These are phyloP conservation scores for Hippocampus comes DNA, from an alignment of 2,113 vertebrate genomes.

Conservation along the genomic window DNA sequence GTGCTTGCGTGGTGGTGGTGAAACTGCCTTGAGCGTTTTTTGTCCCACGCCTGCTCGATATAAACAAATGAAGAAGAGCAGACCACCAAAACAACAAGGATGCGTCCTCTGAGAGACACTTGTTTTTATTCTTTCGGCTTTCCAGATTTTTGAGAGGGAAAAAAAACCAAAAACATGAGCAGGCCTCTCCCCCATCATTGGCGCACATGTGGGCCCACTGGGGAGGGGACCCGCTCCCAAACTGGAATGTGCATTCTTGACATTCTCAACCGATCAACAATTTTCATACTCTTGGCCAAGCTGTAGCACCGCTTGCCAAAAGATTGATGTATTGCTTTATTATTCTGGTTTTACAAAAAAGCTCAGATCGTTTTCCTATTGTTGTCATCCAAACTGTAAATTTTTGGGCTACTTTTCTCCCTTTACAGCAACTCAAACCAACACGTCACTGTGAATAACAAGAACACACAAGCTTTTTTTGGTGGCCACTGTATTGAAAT, in stretches of 20 bases:
- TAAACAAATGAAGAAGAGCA: slow-evolving; percentile 44
- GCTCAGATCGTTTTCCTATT: slow-evolving; percentile 40
- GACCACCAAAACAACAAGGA: slow-evolving; percentile 52
- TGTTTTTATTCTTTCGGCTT: slow-evolving; percentile 29
- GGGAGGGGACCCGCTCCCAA: slow-evolving; percentile 42
- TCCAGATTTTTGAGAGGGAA: slow-evolving; percentile 57
- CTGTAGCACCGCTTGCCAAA: slow-evolving; percentile 33
- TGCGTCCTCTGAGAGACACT: slow-evolving; percentile 44
- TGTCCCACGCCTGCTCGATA: slow-evolving; percentile 48
- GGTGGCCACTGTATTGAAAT: slow-evolving; percentile 31
- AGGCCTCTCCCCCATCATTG: slow-evolving; percentile 50
- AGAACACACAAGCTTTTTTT: slow-evolving; percentile 29
- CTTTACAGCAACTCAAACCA: slow-evolving; percentile 45
- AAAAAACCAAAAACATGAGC: slow-evolving; percentile 33
- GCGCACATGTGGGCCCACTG: slow-evolving; percentile 48
- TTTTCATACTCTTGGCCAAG: slow-evolving; percentile 54
- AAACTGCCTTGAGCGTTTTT: slow-evolving; percentile 80
- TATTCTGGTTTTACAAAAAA: slow-evolving; percentile 44
- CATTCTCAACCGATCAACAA: slow-evolving; percentile 62
- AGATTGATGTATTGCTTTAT: slow-evolving; percentile 54
- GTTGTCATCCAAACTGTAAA: slow-evolving; percentile 52
- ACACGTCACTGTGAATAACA: slow-evolving; percentile 59
- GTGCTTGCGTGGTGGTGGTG: slow-evolving; percentile 88
- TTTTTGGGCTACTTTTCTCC: slow-evolving; percentile 54
- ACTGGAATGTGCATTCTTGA: slow-evolving; percentile 56